Base-by-base conservation (phyloP, 2,888 invertebrate species). In the Oxystoma pomonae region DNA sequence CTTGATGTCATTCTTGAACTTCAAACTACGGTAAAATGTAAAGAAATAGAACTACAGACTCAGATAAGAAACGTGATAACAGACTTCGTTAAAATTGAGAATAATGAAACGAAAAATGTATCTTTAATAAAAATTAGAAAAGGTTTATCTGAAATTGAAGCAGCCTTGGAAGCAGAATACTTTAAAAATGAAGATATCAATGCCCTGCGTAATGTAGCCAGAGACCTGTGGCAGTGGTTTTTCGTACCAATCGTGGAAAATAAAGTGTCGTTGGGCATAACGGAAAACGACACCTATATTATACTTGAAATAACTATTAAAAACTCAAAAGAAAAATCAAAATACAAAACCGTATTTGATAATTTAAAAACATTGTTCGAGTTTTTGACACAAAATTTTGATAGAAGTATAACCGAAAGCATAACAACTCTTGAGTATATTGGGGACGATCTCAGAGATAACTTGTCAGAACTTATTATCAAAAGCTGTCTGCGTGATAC, bases 401-500 rank as follows among this genome's bases (percentile, higher is more conserved):
- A 85, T 70, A 72, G 86, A 58, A 72, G 78, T 22, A 78, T 85
- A 65, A 76, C 75, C 5, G 76, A 78, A 5, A 75, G 81, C 9
- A 73, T 79, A 50, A 82, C 81, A 1, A 77, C 87, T 51, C 81
- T 90, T 74, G 79, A 76, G 63, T 82, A 81, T 70, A 81, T 89
- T 57, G 86, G 87, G 0, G 78, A 81, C 52, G 77, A 84, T 68
- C 81, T 88, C 50, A 81, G 83, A 71, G 76, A 80, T 2, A 84
- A 86, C 56, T 85, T 94, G 70, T 83, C 88, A 19, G 84, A 87
- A 17, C 75, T 85, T 17, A 79, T 94, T 50, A 86, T 91, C 1
- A 85, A 88, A 67, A 86, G 91, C 71, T 94, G 93, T 73, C 83
- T 95, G 7, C 82, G 87, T 58, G 83, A 87, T 67, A 90, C 91